Evolutionary conservation across 2,888 invertebrate species (phyloP).

Genomic region (Blastobasis adustella): DNA sequence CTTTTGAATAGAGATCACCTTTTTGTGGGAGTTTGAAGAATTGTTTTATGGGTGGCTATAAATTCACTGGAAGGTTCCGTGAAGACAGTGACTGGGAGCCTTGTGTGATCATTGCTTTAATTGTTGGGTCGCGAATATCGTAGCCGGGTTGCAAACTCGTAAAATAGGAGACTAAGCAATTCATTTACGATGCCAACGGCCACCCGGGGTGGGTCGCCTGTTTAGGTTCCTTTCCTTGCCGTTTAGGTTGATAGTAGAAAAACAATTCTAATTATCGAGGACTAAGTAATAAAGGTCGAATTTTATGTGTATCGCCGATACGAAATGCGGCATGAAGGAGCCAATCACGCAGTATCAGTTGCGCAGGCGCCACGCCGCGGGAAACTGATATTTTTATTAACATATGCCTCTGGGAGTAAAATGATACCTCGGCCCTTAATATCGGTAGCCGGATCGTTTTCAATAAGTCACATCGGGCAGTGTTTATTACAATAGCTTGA

Average conservation of each 20-base stretch:
- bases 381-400: slow-evolving; percentile 51
- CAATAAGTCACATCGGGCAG: slow-evolving; percentile 3
- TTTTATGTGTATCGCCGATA: too few species aligned
- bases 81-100: slow-evolving; percentile 30
- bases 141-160: slow-evolving; percentile 9
- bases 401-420: slow-evolving; percentile 34
- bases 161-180: slow-evolving; percentile 9
- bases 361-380: slow-evolving; percentile 8
- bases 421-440: slow-evolving; percentile 34
- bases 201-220: slow-evolving; percentile 15
- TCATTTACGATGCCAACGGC: slow-evolving; percentile 16
- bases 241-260: too few species aligned
- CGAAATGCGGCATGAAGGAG: too few species aligned
- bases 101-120: slow-evolving; percentile 44
- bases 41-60: slow-evolving; percentile 67
- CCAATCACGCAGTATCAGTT: not conserved
- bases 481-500: too few species aligned
- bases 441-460: slow-evolving; percentile 38
- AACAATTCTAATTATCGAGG: too few species aligned
- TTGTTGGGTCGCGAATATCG: slow-evolving; percentile 27
- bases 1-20: slow-evolving; percentile 53
- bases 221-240: too few species aligned
- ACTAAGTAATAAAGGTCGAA: too few species aligned
- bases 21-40: slow-evolving; percentile 69
- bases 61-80: slow-evolving; percentile 44